These are phyloP conservation scores for Anthopleura sola DNA, from an alignment of 64 coral and sea anemone genomes.

Conservation along the genomic window DNA sequence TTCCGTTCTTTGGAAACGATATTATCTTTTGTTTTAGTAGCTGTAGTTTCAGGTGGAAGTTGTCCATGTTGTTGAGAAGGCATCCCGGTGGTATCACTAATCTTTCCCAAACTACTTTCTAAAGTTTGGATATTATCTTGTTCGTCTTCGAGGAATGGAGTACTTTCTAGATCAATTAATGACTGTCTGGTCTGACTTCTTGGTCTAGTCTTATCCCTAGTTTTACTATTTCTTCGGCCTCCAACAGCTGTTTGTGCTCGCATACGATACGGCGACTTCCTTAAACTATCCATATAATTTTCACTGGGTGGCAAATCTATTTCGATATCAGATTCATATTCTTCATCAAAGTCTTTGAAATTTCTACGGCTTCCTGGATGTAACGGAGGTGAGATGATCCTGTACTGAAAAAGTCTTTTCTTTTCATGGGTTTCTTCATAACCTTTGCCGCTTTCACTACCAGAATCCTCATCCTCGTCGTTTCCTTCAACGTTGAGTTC, in stretches of 20 bases:
- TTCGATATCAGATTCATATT: conserved; percentile 3
- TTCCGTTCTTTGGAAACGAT: neutral
- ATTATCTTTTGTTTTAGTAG: neutral
- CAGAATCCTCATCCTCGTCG: neutral
- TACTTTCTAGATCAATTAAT: neutral
- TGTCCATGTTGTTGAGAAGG: neutral
- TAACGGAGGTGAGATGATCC: conserved; percentile 62
- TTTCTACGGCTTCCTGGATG: conserved; percentile 62
- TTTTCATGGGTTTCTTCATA: conserved; percentile 2
- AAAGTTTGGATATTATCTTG: neutral
- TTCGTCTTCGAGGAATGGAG: neutral
- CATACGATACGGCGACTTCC: neutral
- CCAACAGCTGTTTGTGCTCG: neutral
- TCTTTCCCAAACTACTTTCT: neutral
- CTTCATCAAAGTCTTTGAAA: conserved; percentile 65
- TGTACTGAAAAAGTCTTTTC: conserved; percentile 38
- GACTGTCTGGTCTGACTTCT: neutral
- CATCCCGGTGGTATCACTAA: neutral
- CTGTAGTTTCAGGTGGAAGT: neutral
- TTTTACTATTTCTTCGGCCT: neutral
- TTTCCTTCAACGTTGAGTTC: neutral
- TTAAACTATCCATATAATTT: conserved; percentile 12
- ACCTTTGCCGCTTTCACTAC: neutral
- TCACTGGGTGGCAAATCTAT: neutral
- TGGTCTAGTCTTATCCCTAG: neutral